Base-by-base conservation (phyloP, 2,113 vertebrate species). In the Fulmarus glacialis region DNA sequence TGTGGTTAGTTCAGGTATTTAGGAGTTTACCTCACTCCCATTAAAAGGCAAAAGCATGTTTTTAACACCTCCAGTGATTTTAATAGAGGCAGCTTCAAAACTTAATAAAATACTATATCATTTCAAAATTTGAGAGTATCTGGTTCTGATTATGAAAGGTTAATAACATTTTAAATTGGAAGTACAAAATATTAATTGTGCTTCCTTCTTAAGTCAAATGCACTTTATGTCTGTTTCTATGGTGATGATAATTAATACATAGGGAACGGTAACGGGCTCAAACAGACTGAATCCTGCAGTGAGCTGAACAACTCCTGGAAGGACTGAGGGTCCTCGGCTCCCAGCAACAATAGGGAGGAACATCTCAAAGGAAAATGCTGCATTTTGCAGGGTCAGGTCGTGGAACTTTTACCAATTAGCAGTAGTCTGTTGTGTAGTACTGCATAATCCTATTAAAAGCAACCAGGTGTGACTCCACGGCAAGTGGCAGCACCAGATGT, bases 101-200 rank as follows among this genome's bases (percentile, higher is more conserved):
- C 40, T 59, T 89, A 8, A 52, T 84, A 74, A 91, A 89, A 52
- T 17, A 26, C 22, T 45, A 8, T 59, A 85, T 88, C 0, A 43
- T 77, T 94, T 88, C n/a, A 82, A 80, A 93, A 82, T 77, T 66
- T 77, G 53, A 79, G 40, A 62, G 50, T 79, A 68, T 63, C 89
- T 85, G 70, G 20, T 72, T 94, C 66, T 85, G 53, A 94, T 96
- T 93, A 75, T n/a, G 77, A 91, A 95, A 89, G 70, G 62, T 86
- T 97, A 96, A 91, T 86, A 88, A n/a, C 36, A 77, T 85, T 96
- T 96, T 80, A 95, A 91, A 80, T 95, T 82, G 71, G 42, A 80
- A 74, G 53, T 55, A 58, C 80, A 87, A 90, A 93, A 70, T 93
- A 91, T 75, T 96, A 94, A 85, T 95, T 7, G 29, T 90, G 58